These are phyloP conservation scores for Hydrochoerus hydrochaeris DNA, from an alignment of 2,113 vertebrate species.

Conservation along the genomic window DNA sequence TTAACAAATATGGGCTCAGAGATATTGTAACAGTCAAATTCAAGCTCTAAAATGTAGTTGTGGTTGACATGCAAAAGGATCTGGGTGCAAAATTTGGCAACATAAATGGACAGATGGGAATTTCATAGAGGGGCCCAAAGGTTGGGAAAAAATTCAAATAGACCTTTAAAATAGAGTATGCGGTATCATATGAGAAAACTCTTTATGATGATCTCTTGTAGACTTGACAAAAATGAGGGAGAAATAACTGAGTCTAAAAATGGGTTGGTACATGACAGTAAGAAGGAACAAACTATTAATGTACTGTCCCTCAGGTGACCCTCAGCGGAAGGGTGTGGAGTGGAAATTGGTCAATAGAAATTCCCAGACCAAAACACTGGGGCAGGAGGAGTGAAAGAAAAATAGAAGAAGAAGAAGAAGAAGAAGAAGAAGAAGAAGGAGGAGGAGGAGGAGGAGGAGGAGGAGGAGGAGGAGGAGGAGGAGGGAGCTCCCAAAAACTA, in stretches of 20 bases:
- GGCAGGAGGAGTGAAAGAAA: not conserved
- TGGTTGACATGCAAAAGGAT: not conserved
- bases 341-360: not conserved
- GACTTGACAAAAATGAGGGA: not conserved
- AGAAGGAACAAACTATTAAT: not conserved
- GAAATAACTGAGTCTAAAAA: not conserved
- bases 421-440: not conserved
- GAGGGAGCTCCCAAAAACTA: not conserved
- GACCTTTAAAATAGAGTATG: not conserved
- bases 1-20: not conserved
- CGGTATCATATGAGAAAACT: not conserved
- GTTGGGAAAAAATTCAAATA: not conserved
- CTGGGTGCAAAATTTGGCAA: not conserved
- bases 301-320: not conserved
- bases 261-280: not conserved
- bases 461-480: too few species aligned
- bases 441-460: too few species aligned
- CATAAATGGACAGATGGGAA: not conserved
- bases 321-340: not conserved
- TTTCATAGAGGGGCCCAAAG: not conserved
- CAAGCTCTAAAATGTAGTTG: not conserved
- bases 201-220: not conserved
- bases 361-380: not conserved
- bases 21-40: not conserved
- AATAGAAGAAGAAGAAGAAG: not conserved